Evolutionary conservation across 2,113 vertebrate genomes (phyloP).

Genomic region (Microcebus griseorufus): DNA sequence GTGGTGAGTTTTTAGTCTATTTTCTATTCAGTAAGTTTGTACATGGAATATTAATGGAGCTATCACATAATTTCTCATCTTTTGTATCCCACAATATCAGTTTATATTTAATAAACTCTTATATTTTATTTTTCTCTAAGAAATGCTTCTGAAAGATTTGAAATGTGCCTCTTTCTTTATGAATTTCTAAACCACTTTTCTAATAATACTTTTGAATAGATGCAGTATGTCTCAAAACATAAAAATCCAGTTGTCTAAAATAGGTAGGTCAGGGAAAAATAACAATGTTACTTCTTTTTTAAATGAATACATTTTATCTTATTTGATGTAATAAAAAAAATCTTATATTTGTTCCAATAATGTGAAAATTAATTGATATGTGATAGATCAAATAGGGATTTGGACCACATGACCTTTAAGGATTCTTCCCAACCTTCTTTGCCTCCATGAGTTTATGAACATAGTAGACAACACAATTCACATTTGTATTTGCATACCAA

Average conservation of each 20-base stretch:
- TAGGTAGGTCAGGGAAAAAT: constrained; percentile 18
- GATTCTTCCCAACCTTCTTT: background rate
- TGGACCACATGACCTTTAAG: background rate
- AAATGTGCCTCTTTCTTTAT: constrained; percentile 35
- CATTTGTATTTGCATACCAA: background rate
- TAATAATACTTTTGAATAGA: constrained; percentile 55
- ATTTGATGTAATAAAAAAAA: constrained; percentile 28
- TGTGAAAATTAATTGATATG: background rate
- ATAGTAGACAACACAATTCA: background rate
- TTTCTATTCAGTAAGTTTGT: constrained; percentile 26
- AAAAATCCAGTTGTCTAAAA: constrained; percentile 35
- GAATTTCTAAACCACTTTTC: constrained; percentile 57
- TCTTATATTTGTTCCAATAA: background rate
- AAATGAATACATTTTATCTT: background rate
- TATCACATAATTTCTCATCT: constrained; percentile 38
- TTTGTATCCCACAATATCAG: constrained; percentile 42
- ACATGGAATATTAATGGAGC: background rate
- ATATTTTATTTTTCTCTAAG: constrained; percentile 53
- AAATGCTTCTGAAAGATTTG: constrained; percentile 53
- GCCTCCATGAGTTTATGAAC: background rate
- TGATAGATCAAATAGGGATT: background rate
- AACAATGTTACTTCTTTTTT: background rate
- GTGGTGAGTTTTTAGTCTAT: constrained; percentile 53
- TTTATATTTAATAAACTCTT: constrained; percentile 45
- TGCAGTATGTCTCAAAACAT: constrained; percentile 26